Evolutionary conservation across 2,113 vertebrate species (phyloP), one percentile per base, ranked within the genome.

Genomic region (Riparia riparia): DNA sequence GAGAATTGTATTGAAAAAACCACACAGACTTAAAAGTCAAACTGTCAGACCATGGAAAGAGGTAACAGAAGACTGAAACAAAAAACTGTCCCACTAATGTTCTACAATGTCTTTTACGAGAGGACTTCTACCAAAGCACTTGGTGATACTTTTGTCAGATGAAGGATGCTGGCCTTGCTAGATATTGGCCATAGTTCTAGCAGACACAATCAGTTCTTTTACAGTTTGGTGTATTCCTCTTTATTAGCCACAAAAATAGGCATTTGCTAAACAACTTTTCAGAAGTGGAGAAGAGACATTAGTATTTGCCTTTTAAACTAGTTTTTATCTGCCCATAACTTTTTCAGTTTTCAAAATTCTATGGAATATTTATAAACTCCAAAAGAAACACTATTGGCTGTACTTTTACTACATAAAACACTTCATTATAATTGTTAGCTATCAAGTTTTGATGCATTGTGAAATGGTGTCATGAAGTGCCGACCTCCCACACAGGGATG

Each of bases 81-180:
- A 70, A 47, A 86, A 72, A 42, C 6, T 17, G 21, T 32, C 54
- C 68, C 41, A 17, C 16, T 12, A 3, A 42, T 37, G 22, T 41
- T 42, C 44, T 34, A 56, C 22, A 21, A 2, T 8, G 10, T 19
- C 34, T 34, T 16, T 31, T 26, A 8, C 0, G 0, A 74, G 31
- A 32, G 26, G 37, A 54, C 42, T 61, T 73, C 29, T 50, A 19
- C 32, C 47, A 37, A 42, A 87, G 69, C 10, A 8, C 61, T 19
- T 22, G 70, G 32, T 22, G 26, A 54, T 39, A 64, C 18, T 21
- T 72, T 84, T 51, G 29, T 44, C 39, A 82, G 49, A 50, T 64
- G 58, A 68, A 65, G 17, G 37, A 60, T 42, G 19, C n/a, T 37
- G 37, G 41, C 37, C 41, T 37, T 61, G 41, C 19, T 83, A 68